phyloP scores from a whole-genome alignment of 2,797 vertebrate species.

The Galagoides demidoff region DNA sequence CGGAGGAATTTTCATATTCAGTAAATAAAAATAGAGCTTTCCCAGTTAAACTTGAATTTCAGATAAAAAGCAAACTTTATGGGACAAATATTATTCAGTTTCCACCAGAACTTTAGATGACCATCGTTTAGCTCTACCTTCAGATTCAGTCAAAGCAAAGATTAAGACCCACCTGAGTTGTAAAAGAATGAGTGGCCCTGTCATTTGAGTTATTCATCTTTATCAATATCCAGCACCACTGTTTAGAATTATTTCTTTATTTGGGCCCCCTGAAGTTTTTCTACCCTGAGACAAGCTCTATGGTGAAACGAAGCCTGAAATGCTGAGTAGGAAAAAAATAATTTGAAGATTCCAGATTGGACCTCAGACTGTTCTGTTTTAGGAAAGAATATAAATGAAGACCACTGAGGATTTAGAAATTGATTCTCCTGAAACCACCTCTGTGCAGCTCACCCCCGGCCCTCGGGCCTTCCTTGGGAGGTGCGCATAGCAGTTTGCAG shows the following conservation, averaged over 20 bases:
- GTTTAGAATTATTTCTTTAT: background rate
- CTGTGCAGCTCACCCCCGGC: background rate
- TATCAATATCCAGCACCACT: background rate
- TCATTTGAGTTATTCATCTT: background rate
- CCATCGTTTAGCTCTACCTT: background rate
- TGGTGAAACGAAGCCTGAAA: background rate
- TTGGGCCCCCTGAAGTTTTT: background rate
- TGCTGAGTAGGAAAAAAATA: background rate
- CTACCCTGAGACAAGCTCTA: background rate
- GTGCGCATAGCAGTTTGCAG: background rate
- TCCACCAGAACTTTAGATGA: background rate
- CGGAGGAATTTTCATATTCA: background rate
- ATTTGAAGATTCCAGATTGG: background rate
- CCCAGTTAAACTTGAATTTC: background rate
- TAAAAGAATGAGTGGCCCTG: background rate
- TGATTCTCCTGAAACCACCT: background rate
- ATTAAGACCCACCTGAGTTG: background rate
- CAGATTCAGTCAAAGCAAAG: background rate
- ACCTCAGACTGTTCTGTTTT: background rate
- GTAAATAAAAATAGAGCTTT: conserved; percentile 10
- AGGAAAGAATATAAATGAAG: background rate
- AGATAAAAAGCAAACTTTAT: background rate
- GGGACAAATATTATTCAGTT: background rate
- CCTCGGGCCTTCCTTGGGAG: background rate
- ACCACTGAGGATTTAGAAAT: background rate